A percentile compares a stretch with the other conserved stretches of the same genome.
phyloP scores from a whole-genome alignment of 2,888 invertebrate species.

The Deroplatys truncata region DNA sequence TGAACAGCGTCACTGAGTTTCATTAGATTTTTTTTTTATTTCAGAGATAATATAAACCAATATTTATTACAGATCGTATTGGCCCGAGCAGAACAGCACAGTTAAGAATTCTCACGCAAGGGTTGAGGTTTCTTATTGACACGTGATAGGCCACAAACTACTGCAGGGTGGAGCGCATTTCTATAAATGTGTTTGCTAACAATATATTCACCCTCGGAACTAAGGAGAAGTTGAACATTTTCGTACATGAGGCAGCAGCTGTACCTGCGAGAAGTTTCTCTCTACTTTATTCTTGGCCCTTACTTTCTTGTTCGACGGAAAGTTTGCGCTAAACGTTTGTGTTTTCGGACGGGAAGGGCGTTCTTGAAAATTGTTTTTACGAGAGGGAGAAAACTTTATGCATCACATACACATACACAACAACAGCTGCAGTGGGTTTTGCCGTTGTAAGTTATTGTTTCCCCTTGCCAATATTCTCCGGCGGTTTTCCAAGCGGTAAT shows the following conservation, averaged over 20 bases:
- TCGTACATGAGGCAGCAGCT: background rate
- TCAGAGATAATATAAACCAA: too few species aligned
- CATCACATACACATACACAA: background rate
- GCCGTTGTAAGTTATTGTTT: slow-evolving; percentile 3
- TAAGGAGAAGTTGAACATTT: background rate
- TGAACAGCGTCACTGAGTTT: too few species aligned
- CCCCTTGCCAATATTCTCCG: background rate
- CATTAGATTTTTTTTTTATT: too few species aligned
- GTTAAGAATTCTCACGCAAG: too few species aligned
- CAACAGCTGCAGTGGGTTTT: background rate
- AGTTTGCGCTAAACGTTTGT: background rate
- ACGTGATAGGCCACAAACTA: too few species aligned
- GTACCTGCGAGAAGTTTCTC: background rate
- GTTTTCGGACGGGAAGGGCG: background rate
- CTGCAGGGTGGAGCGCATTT: too few species aligned
- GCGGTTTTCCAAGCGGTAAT: background rate
- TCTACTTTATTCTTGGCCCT: background rate
- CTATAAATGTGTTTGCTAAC: too few species aligned
- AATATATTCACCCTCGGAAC: background rate
- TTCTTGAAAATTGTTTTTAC: background rate
- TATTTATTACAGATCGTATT: too few species aligned
- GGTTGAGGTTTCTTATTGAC: too few species aligned
- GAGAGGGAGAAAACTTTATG: background rate
- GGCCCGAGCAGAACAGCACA: too few species aligned
- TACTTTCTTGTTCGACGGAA: background rate